Evolutionary conservation across 2,797 vertebrate species (phyloP).

Genomic region (Aldrovandia affinis): DNA sequence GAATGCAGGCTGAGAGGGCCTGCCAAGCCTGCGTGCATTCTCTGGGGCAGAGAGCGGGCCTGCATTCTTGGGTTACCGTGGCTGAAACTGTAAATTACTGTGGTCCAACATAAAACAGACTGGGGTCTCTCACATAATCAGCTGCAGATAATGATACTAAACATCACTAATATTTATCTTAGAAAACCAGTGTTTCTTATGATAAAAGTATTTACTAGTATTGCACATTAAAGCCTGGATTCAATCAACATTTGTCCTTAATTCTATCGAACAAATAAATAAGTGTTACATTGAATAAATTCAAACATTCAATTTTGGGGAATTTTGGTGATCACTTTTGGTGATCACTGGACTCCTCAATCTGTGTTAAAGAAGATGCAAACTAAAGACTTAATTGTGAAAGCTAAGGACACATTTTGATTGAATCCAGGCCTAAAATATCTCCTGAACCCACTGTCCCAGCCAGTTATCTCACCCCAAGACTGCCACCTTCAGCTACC

Average conservation of each 20-base stretch:
- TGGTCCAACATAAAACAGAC: background rate
- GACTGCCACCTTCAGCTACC: too few relatives aligned
- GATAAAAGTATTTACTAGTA: too few relatives aligned
- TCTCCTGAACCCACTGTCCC: too few relatives aligned
- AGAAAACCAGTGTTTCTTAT: constrained; percentile 23
- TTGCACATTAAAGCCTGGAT: background rate
- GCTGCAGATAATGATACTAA: background rate
- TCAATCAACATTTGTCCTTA: too few relatives aligned
- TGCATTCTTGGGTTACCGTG: constrained; percentile 59
- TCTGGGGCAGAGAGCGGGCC: constrained; percentile 52
- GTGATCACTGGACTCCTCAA: too few relatives aligned
- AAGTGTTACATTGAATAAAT: too few relatives aligned
- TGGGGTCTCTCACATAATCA: background rate
- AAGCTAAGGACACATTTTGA: background rate
- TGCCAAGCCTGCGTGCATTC: constrained; percentile 50
- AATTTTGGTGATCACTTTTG: too few relatives aligned
- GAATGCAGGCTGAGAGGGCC: constrained; percentile 42
- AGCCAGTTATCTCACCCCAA: too few relatives aligned
- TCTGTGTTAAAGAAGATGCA: too few relatives aligned
- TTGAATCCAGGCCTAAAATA: background rate
- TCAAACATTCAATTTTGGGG: too few relatives aligned
- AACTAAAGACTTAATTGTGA: background rate
- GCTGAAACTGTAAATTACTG: constrained; percentile 34
- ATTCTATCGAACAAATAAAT: background rate
- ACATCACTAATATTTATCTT: constrained; percentile 28